Percentiles rank a stretch among this genome's conserved stretches.
Conservation (phyloP, 2,797 vertebrate species). For the Erithacus rubecula region DNA sequence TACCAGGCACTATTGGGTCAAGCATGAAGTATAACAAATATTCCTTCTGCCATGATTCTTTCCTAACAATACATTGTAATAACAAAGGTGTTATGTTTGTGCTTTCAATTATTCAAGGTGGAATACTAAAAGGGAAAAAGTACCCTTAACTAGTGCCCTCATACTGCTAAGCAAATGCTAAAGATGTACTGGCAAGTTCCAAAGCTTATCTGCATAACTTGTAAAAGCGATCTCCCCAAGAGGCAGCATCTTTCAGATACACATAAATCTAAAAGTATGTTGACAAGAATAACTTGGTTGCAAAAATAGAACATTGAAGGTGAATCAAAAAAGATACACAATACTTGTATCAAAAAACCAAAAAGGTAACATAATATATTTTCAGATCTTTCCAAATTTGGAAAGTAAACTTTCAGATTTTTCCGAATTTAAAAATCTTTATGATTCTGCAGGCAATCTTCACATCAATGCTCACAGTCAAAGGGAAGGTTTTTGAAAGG, state of each 20-base stretch:
- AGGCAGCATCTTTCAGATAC: conserved; percentile 46
- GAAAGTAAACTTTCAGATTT: conserved; percentile 20
- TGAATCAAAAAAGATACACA: conserved; percentile 60
- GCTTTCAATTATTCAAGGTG: background rate
- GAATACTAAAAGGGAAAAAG: background rate
- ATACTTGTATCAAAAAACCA: conserved; percentile 63
- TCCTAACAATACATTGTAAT: background rate
- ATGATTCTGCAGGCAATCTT: background rate
- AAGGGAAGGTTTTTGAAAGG: background rate
- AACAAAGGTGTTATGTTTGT: background rate
- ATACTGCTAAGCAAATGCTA: background rate
- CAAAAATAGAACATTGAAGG: conserved; percentile 38
- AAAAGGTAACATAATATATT: conserved; percentile 53
- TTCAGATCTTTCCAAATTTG: conserved; percentile 30
- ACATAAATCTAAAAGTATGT: conserved; percentile 34
- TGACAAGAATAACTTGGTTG: conserved; percentile 25
- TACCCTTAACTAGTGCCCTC: background rate
- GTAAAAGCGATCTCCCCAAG: conserved; percentile 32
- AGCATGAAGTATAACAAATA: background rate
- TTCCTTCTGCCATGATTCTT: background rate
- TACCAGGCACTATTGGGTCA: background rate
- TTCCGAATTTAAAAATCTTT: background rate
- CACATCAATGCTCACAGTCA: background rate
- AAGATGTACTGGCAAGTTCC: conserved; percentile 52
- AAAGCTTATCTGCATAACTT: conserved; percentile 7